Conservation (phyloP, 2,113 vertebrate species). For the Condylura cristata region DNA sequence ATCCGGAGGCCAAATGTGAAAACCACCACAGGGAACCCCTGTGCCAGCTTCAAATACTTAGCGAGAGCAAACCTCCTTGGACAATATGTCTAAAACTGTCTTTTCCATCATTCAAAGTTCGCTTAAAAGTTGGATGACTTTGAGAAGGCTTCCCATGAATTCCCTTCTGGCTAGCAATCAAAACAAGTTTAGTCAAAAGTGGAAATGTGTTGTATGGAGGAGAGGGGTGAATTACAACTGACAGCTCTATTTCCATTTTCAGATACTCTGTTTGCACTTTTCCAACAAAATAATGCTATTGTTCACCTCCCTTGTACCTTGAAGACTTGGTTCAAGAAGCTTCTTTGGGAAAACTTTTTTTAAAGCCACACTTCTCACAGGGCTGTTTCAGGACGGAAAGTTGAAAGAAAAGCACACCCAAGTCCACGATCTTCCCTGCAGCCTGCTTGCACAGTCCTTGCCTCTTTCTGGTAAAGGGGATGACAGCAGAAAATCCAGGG, state of each 20-base stretch:
- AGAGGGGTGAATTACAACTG: slow-evolving; percentile 74
- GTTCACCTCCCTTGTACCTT: slow-evolving; percentile 46
- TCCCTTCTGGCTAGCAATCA: slow-evolving; percentile 86
- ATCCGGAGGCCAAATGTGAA: slow-evolving; percentile 81
- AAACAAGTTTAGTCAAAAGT: slow-evolving; percentile 87
- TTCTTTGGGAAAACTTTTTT: slow-evolving; percentile 42
- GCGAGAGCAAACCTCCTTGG: slow-evolving; percentile 71
- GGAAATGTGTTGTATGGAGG: slow-evolving; percentile 75
- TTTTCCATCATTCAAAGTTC: slow-evolving; percentile 86
- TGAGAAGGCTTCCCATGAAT: slow-evolving; percentile 84
- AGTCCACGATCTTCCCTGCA: slow-evolving; percentile 62
- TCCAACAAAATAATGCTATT: slow-evolving; percentile 78
- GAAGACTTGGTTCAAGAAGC: not conserved
- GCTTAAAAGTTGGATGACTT: slow-evolving; percentile 86
- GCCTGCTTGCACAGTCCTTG: slow-evolving; percentile 25
- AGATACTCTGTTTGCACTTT: slow-evolving; percentile 66
- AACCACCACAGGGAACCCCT: slow-evolving; percentile 81
- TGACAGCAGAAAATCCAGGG: slow-evolving; percentile 61
- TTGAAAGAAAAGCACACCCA: slow-evolving; percentile 71
- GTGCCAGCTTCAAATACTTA: slow-evolving; percentile 82
- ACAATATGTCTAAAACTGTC: slow-evolving; percentile 84
- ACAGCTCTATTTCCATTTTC: slow-evolving; percentile 83
- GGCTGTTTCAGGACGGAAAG: slow-evolving; percentile 55
- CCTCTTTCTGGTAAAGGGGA: slow-evolving; percentile 67
- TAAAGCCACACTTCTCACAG: slow-evolving; percentile 59